phyloP scores from a whole-genome alignment of 2,113 vertebrate genomes.

The Indicator indicator region DNA sequence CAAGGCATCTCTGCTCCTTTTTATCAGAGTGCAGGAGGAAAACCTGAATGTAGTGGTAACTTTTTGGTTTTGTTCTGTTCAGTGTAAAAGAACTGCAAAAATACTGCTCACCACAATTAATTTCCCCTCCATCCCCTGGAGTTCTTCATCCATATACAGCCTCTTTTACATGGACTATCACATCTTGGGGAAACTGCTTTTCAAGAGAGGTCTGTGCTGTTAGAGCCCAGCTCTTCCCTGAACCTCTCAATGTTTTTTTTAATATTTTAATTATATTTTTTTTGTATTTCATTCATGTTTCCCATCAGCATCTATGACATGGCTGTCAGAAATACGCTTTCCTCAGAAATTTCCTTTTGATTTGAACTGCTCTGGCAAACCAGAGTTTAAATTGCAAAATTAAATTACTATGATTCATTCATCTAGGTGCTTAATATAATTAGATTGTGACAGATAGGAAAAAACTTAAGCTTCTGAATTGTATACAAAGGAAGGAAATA shows the following conservation, averaged over 20 bases:
- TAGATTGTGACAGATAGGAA: constrained; percentile 61
- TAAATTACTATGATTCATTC: constrained; percentile 65
- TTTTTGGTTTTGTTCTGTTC: background rate
- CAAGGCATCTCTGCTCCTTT: background rate
- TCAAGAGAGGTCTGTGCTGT: background rate
- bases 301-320: background rate
- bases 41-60: background rate
- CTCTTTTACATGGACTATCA: background rate
- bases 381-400: constrained; percentile 55
- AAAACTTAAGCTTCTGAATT: constrained; percentile 55
- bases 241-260: background rate
- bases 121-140: background rate
- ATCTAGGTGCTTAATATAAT: constrained; percentile 57
- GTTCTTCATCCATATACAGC: background rate
- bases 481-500: constrained; percentile 53
- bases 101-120: background rate
- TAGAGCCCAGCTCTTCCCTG: background rate
- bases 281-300: background rate
- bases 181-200: background rate
- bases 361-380: constrained; percentile 43
- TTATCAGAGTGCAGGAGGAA: background rate
- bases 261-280: too few species aligned
- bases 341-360: constrained; percentile 21
- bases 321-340: background rate
- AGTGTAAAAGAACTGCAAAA: background rate